Evolutionary conservation across 2,113 vertebrate species (phyloP), one percentile per base, ranked within the genome.

Genomic region (Albula goreensis): DNA sequence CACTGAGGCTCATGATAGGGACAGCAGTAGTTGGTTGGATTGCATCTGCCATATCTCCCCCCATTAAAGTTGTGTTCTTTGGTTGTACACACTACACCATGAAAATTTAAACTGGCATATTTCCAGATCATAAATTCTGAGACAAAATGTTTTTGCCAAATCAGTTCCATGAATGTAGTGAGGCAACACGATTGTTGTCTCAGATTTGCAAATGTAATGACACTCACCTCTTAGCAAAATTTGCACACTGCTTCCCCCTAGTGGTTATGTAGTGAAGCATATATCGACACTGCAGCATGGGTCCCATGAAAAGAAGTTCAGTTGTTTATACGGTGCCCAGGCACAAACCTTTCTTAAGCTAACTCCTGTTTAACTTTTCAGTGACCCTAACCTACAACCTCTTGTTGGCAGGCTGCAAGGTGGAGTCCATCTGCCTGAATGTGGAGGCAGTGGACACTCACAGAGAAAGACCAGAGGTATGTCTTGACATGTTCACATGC

Each of bases 361-460:
- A 19, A 77, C 17, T 25, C 25, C 5, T 77, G 70, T 77, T 31
- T 80, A 5, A 80, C 78, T 41, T 11, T 10, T 53, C 41, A 51
- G 31, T 63, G 49, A 50, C 50, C 22, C 1, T 19, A 0, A 85
- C 70, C 91, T 93, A 60, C 91, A 0, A 90, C 78, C 9, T 48
- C 83, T 17, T 74, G 48, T 48, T 57, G 81, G 70, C 93, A 97
- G 96, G 96, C 85, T 97, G 96, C 92, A 96, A 96, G 92, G 93
- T 97, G 82, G 96, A 97, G 89, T 94, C 94, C 77, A 94, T 97
- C 87, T 95, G 93, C 92, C 92, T 97, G 90, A 96, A 96, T 2
- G 94, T 97, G 15, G 94, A 93, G 50, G 96, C 96, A 78, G 96
- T 97, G 88, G 97, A 97, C 92, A 97, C 96, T 0, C 96, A 97